Conservation (phyloP, 2,797 vertebrate species). For the Artibeus jamaicensis region DNA sequence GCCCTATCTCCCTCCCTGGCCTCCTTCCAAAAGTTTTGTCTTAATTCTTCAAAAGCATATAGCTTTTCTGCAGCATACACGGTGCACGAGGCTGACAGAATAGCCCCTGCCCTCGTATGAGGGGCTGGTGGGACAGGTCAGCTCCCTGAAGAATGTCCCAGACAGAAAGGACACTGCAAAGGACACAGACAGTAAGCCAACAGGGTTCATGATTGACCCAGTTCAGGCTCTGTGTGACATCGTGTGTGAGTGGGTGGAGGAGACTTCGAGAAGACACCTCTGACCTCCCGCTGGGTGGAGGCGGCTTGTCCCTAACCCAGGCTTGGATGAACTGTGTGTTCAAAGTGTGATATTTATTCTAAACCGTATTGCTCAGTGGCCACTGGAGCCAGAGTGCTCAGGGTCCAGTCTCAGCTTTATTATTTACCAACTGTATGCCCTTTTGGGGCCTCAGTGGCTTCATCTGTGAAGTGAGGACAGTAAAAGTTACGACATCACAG, state of each 20-base stretch:
- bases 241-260: not conserved
- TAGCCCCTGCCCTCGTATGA: not conserved
- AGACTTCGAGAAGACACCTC: not conserved
- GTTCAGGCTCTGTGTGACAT: not conserved
- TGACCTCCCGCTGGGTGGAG: not conserved
- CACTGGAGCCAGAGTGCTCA: not conserved
- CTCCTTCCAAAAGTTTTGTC: not conserved
- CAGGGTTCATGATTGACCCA: not conserved
- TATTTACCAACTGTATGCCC: not conserved
- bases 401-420: not conserved
- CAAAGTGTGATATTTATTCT: not conserved
- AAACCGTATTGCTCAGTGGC: not conserved
- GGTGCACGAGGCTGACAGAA: not conserved
- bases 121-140: not conserved
- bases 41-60: not conserved
- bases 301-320: not conserved
- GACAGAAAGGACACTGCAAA: not conserved
- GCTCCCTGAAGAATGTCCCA: not conserved
- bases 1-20: not conserved
- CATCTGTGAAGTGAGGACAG: not conserved
- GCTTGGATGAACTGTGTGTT: not conserved
- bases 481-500: not conserved
- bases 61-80: not conserved
- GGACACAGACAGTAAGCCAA: no score
- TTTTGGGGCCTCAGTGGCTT: not conserved